Evolutionary conservation across 2,113 vertebrate genomes (phyloP).

Genomic region (Peromyscus maniculatus): DNA sequence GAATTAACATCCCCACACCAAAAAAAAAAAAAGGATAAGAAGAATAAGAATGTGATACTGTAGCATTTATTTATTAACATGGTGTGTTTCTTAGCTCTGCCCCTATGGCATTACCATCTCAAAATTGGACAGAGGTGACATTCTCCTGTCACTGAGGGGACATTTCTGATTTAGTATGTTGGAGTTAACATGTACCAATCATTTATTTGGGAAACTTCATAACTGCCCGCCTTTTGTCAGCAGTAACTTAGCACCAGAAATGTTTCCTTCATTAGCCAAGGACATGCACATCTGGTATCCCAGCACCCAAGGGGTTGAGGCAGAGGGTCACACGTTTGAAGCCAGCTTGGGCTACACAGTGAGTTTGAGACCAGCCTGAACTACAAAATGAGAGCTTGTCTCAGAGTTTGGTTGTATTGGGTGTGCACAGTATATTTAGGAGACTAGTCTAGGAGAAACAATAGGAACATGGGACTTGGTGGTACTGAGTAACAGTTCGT

Average conservation of each 20-base stretch:
- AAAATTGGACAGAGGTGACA: slow-evolving; percentile 13
- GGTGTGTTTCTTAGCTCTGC: slow-evolving; percentile 35
- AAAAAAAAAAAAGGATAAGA: neutral
- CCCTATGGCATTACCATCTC: neutral
- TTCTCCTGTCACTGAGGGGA: neutral
- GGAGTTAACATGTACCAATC: neutral
- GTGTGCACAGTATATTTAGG: neutral
- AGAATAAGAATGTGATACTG: neutral
- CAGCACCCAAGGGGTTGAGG: neutral
- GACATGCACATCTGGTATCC: neutral
- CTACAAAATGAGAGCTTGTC: neutral
- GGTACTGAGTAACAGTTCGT: neutral
- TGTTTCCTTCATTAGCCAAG: neutral
- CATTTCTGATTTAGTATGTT: neutral
- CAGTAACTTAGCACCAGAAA: slow-evolving; percentile 6
- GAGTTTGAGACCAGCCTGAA: neutral
- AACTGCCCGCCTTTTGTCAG: neutral
- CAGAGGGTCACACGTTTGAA: neutral
- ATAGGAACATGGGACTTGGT: neutral
- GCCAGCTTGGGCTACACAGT: neutral
- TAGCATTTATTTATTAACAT: neutral
- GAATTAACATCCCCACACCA: slow-evolving; percentile 24
- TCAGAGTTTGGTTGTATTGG: neutral
- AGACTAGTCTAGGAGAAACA: neutral
- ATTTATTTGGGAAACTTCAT: slow-evolving; percentile 24